Percentiles rank a stretch among this genome's conserved stretches.
phyloP scores from a whole-genome alignment of 2,113 vertebrate genomes.

The Daphoenositta chrysoptera region DNA sequence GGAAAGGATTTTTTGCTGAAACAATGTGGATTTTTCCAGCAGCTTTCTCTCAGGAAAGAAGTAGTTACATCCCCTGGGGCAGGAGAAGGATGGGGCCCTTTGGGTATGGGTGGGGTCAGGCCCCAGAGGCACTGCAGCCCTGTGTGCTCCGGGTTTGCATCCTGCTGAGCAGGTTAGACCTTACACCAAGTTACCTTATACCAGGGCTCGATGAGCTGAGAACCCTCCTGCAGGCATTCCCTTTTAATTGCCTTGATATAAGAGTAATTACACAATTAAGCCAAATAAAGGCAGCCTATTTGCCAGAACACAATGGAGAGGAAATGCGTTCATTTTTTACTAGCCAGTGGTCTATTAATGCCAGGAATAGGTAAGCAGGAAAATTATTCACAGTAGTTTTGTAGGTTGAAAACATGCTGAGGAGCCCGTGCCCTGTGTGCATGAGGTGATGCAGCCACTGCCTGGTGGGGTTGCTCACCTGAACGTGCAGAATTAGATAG shows the following conservation, averaged over 20 bases:
- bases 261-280: slow-evolving; percentile 29
- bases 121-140: neutral
- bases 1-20: neutral
- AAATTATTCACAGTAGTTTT: neutral
- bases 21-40: neutral
- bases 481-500: neutral
- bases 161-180: neutral
- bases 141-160: neutral
- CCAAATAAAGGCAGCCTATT: neutral
- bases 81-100: neutral
- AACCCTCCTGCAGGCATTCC: neutral
- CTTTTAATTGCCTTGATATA: slow-evolving; percentile 1
- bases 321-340: neutral
- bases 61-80: accelerated
- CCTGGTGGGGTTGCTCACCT: neutral
- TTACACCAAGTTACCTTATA: neutral
- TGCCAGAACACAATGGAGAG: neutral
- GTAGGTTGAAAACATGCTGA: neutral
- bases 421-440: neutral
- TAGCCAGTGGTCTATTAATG: neutral
- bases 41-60: neutral
- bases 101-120: neutral
- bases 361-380: neutral
- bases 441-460: neutral
- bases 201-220: neutral